A percentile compares a stretch with the other conserved stretches of the same genome.
These are phyloP conservation scores for Smutsia temminckii DNA, from an alignment of 2,797 vertebrate species.

Conservation along the genomic window DNA sequence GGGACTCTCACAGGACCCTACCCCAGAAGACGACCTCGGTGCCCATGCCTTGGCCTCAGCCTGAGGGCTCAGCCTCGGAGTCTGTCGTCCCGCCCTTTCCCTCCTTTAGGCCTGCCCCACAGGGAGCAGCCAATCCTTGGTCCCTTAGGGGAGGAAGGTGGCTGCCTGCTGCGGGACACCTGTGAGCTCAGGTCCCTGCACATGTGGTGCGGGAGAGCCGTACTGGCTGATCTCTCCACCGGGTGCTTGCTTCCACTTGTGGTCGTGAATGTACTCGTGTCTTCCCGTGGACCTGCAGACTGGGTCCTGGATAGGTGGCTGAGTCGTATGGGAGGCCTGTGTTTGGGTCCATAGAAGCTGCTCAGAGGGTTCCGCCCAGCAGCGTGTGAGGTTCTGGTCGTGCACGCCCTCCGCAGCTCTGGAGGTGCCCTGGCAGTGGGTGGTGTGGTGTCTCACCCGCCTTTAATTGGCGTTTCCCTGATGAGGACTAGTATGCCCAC, in stretches of 20 bases:
- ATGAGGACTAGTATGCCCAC: accelerated
- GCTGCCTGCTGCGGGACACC: not conserved
- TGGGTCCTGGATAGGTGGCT: too few relatives aligned
- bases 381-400: too few relatives aligned
- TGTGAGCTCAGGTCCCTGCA: not conserved
- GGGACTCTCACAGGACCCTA: not conserved
- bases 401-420: too few relatives aligned
- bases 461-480: not conserved
- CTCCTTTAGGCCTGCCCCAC: too few relatives aligned
- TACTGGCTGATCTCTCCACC: too few relatives aligned
- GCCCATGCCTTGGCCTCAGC: not conserved
- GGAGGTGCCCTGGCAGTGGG: not conserved
- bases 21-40: not conserved
- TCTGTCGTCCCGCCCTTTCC: not conserved
- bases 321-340: too few relatives aligned
- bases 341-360: too few relatives aligned
- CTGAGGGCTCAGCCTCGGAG: not conserved
- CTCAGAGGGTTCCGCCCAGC: too few relatives aligned
- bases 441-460: not conserved
- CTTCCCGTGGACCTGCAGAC: too few relatives aligned
- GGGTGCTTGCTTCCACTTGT: too few relatives aligned
- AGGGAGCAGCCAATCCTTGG: not conserved
- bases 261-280: too few relatives aligned
- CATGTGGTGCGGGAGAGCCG: too few relatives aligned
- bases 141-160: not conserved